Conservation (phyloP, 2,888 invertebrate genomes). For the Alsophila aescularia region DNA sequence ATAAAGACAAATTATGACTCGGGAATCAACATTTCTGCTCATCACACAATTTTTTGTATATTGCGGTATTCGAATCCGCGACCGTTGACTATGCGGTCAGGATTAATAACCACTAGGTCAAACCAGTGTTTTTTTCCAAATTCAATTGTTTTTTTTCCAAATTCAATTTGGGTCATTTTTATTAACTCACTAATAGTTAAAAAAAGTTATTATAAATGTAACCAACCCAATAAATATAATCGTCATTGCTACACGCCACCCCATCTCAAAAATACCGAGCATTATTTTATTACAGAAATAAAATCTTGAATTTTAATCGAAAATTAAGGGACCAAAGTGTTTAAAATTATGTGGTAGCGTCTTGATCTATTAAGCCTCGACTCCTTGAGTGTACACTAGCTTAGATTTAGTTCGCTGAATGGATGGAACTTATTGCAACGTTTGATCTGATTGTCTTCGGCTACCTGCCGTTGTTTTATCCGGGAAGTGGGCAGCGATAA, state of each 20-base stretch:
- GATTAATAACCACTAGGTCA: no score
- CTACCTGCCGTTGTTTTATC: conserved; percentile 79
- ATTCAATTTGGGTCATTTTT: no score
- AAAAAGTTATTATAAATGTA: not conserved
- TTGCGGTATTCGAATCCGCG: no score
- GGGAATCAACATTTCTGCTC: no score
- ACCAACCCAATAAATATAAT: conserved; percentile 15
- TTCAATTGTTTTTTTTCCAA: no score
- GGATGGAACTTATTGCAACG: conserved; percentile 1
- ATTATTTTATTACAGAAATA: conserved; percentile 39
- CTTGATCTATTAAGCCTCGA: not conserved
- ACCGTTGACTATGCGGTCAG: no score
- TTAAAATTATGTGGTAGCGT: conserved; percentile 7
- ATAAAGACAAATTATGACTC: no score
- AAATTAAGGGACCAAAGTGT: conserved; percentile 33
- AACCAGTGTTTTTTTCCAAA: no score
- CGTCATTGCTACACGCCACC: conserved; percentile 14
- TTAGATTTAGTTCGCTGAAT: not conserved
- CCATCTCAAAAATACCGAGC: conserved; percentile 26
- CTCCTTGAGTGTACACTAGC: not conserved
- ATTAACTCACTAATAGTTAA: no score
- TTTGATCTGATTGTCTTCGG: conserved; percentile 42
- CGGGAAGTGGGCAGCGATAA: conserved; percentile 80
- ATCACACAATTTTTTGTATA: no score
- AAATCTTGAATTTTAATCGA: conserved; percentile 38